phyloP scores from a whole-genome alignment of 2,888 invertebrate genomes.

The Cerceris rybyensis region DNA sequence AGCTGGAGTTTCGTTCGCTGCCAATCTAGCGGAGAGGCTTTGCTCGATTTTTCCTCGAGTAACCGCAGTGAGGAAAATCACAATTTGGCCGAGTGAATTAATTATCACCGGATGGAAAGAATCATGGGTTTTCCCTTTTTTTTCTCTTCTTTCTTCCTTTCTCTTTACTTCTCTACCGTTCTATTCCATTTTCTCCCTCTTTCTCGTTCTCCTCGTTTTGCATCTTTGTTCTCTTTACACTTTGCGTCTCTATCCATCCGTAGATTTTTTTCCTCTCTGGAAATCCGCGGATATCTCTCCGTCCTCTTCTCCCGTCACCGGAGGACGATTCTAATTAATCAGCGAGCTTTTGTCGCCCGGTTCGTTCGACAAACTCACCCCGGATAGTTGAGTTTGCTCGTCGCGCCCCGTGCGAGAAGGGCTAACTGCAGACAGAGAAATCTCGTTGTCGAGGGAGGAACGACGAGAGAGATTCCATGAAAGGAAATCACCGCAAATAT shows the following conservation, averaged over 20 bases:
- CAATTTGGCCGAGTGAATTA: conserved; percentile 39
- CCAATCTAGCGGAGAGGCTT: conserved; percentile 21
- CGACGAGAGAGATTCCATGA: conserved; percentile 16
- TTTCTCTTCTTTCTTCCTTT: background rate
- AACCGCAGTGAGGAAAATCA: conserved; percentile 20
- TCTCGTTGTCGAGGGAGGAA: background rate
- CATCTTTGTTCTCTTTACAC: background rate
- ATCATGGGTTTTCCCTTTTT: background rate
- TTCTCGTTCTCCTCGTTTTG: background rate
- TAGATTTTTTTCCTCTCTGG: background rate
- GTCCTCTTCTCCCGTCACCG: background rate
- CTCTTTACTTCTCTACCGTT: conserved; percentile 4
- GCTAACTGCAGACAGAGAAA: background rate
- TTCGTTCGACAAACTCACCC: conserved; percentile 46
- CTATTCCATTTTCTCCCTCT: background rate
- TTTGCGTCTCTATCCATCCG: too few species aligned
- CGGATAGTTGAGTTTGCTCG: conserved; percentile 18
- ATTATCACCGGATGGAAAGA: conserved; percentile 29
- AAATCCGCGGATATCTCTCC: conserved; percentile 2
- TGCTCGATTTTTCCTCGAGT: conserved; percentile 19
- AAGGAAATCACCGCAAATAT: conserved; percentile 14
- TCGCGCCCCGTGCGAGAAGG: conserved; percentile 9
- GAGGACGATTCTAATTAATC: conserved; percentile 53
- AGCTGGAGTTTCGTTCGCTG: background rate
- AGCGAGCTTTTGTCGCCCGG: conserved; percentile 49